phyloP scores from a whole-genome alignment of 2,113 vertebrate species.

The Mirza zaza region DNA sequence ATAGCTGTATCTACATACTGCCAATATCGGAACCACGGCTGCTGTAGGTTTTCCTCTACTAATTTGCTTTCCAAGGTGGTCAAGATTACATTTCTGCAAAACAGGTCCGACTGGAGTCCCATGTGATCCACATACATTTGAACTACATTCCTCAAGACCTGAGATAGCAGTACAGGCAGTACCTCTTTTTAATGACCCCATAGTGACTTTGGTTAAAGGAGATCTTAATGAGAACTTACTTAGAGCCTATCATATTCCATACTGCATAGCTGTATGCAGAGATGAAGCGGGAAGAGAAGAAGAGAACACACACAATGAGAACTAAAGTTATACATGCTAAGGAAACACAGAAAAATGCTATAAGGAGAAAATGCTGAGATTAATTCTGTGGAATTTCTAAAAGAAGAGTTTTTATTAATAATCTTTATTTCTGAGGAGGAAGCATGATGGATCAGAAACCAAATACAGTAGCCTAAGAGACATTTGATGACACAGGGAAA shows the following conservation, averaged over 20 bases:
- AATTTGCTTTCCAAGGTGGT: neutral
- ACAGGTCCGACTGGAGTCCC: neutral
- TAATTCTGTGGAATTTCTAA: neutral
- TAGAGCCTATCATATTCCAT: neutral
- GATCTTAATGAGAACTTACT: neutral
- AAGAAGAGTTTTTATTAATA: neutral
- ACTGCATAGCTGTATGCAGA: neutral
- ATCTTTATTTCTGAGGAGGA: neutral
- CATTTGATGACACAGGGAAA: neutral
- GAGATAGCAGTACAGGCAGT: neutral
- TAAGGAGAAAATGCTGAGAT: neutral
- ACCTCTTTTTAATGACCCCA: neutral
- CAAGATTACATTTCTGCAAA: neutral
- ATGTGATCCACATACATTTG: neutral
- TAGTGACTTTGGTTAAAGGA: neutral
- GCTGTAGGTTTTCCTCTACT: neutral
- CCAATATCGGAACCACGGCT: neutral
- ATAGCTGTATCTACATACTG: neutral
- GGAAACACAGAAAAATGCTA: neutral
- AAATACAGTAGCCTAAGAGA: neutral
- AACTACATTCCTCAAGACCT: neutral
- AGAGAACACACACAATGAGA: neutral
- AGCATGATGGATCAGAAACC: neutral
- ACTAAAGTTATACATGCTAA: neutral
- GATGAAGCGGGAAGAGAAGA: neutral